Evolutionary conservation across 2,888 invertebrate genomes (phyloP), one percentile per base, ranked within the genome.

Genomic region (Heliconius erato): DNA sequence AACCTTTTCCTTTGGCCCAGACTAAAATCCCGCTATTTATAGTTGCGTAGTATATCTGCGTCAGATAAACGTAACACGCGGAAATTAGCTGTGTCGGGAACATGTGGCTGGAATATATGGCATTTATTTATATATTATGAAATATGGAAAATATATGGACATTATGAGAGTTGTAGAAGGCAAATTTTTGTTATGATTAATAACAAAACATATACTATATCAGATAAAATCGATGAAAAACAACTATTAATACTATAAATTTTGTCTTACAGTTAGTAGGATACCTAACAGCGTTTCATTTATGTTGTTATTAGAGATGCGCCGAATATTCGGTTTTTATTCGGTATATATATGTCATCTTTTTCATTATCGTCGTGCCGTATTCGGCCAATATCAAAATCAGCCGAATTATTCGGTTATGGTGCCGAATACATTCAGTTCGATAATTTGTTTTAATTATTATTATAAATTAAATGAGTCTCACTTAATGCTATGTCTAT

Each of bases 1-100:
- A 77, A 82, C 77, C 82, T 80, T 80, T 82, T 76, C 76, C 69
- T 63, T 77, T 79, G 44, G 35, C 28, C 67, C 78, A 63, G 76
- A 72, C 72, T 54, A 65, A 68, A 74, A 40, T 74, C 49, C 28
- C n/a, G 32, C 69, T 74, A 19, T 49, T 80, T 76, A 76, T 74
- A 78, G 78, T 67, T 78, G 44, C 78, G 78, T 78, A 78, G 67
- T 78, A 65, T 68, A 68, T 78, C 68, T 78, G 44, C 23, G 67
- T 78, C 32, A 28, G 78, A 78, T 78, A 79, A 72, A 72, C n/a
- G 63, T 76, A 76, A 16, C n/a, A 63, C 35, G 26, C 32, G 63
- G n/a, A 76, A 40, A 76, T 76, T 63, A 40, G 35, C 76, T 26
- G 63, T 76, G n/a, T 40, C 59, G 35, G 26, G 59, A 26, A 63